Evolutionary conservation across 2,113 vertebrate species (phyloP), one percentile per base, ranked within the genome.

Genomic region (Rhinichthys klamathensis): DNA sequence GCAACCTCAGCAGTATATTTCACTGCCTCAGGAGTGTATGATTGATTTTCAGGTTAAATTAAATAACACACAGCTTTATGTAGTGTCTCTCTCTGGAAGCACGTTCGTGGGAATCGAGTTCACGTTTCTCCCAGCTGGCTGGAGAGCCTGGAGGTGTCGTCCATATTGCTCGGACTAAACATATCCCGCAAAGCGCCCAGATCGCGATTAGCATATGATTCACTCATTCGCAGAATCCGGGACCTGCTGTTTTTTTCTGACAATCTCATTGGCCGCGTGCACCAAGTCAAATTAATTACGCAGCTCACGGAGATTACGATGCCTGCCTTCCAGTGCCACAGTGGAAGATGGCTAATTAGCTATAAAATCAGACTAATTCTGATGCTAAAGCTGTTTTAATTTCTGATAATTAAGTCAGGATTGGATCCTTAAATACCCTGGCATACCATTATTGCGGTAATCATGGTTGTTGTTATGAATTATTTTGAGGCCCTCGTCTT

Each of bases 351-450:
- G 92, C 93, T 95, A 95, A 95, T 95, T 95, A 95, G 93, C 94
- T 92, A 94, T 94, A 94, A 94, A 94, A 94, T 95, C 93, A 93
- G 93, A 93, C 93, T 94, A 94, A 95, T 95, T 95, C 93, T 89
- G 93, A 95, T 92, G 93, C 93, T 95, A 94, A 95, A 95, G 92
- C 94, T 92, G 92, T 94, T 94, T 95, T 94, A 94, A 95, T 94
- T 95, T 95, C 91, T 93, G 91, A 91, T 94, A 94, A 95, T 95
- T 93, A 94, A 94, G 93, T 93, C 92, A 86, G 93, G 92, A 95
- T 95, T 93, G 95, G 93, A 93, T 94, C 91, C 92, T 94, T 93
- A 92, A 94, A 95, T 91, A 93, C 92, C 92, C 92, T 85, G 85
- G 92, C 90, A 92, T 91, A 92, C 87, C 88, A 92, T 94, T 93